A percentile compares a stretch with the other conserved stretches of the same genome.
phyloP scores from a whole-genome alignment of 2,797 vertebrate species.

The Vespertilio murinus region DNA sequence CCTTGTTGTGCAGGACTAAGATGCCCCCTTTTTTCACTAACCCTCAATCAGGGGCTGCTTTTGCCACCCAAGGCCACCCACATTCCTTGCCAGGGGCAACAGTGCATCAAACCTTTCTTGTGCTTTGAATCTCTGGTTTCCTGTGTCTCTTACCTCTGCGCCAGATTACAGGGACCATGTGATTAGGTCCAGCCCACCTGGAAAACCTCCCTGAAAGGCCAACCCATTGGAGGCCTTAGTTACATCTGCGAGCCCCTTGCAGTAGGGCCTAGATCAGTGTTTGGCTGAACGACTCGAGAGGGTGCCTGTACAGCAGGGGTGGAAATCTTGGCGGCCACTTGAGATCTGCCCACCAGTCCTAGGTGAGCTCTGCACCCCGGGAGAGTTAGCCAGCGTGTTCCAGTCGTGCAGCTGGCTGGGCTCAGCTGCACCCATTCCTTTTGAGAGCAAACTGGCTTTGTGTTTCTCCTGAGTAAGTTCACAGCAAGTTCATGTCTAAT shows the following conservation, averaged over 20 bases:
- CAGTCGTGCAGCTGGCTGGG: not conserved
- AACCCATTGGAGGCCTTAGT: not conserved
- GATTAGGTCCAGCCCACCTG: not conserved
- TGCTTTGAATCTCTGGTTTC: not conserved
- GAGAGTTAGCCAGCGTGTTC: not conserved
- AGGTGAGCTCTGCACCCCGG: not conserved
- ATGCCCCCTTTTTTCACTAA: not conserved
- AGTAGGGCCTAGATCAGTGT: not conserved
- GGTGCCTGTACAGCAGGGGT: not conserved
- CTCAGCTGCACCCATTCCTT: not conserved
- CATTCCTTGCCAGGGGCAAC: not conserved
- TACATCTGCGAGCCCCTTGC: not conserved
- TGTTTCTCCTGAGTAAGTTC: not conserved
- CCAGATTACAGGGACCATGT: not conserved
- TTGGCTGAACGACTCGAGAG: not conserved
- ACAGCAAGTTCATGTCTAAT: not conserved
- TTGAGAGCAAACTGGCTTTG: not conserved
- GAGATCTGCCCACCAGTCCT: not conserved
- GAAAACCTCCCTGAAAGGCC: not conserved
- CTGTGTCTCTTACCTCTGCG: not conserved
- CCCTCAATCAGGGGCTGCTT: not conserved
- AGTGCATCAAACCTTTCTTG: not conserved
- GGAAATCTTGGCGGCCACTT: not conserved
- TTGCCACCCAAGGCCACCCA: not conserved
- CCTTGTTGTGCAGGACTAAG: not conserved